Percentiles rank a stretch among this genome's conserved stretches.
phyloP scores from a whole-genome alignment of 2,888 invertebrate genomes.

The Dryococelus australis region DNA sequence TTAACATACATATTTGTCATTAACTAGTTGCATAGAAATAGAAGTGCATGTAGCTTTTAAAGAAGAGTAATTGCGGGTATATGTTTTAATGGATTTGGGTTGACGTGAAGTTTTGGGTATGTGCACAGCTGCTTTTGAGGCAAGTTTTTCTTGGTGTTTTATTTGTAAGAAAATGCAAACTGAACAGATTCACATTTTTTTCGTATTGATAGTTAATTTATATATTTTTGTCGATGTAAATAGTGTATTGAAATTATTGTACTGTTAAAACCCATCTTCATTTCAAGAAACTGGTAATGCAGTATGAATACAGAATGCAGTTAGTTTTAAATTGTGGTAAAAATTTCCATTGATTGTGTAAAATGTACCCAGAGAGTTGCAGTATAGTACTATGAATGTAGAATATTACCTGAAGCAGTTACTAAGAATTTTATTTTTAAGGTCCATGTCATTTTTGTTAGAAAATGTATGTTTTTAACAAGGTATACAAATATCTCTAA shows the following conservation, averaged over 20 bases:
- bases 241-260: slow-evolving; percentile 28
- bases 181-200: slow-evolving; percentile 9
- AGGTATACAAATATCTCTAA: neutral
- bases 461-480: neutral
- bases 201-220: slow-evolving; percentile 26
- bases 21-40: slow-evolving; percentile 3
- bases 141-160: slow-evolving; percentile 9
- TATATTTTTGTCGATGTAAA: slow-evolving; percentile 29
- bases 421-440: too few relatives aligned
- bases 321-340: neutral
- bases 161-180: neutral
- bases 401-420: neutral
- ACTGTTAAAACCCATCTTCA: slow-evolving; percentile 12
- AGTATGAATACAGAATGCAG: neutral
- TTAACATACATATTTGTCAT: neutral
- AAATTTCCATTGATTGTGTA: neutral
- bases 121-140: slow-evolving; percentile 1
- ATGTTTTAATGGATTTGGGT: neutral
- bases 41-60: slow-evolving; percentile 5
- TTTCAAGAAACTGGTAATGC: neutral
- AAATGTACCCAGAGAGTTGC: neutral
- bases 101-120: slow-evolving; percentile 5
- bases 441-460: too few relatives aligned
- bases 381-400: neutral
- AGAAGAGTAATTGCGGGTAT: slow-evolving; percentile 11